Conservation (phyloP, 2,797 vertebrate species). For the Phrynocephalus guinanensis region DNA sequence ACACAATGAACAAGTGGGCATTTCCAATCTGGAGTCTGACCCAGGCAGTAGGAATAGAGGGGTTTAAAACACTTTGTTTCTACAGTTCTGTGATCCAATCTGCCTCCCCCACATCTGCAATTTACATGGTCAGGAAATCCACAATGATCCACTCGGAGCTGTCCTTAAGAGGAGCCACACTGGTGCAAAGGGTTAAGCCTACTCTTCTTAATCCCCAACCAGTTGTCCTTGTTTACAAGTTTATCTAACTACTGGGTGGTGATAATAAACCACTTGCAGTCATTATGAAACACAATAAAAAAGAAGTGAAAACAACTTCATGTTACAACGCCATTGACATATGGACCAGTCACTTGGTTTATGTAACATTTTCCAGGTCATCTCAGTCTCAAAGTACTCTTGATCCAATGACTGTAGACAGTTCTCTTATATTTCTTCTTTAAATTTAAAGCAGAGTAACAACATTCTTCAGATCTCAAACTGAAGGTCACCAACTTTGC, state of each 20-base stretch:
- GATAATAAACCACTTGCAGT: too few species aligned
- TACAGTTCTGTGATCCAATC: background rate
- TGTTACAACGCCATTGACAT: background rate
- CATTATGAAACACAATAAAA: too few species aligned
- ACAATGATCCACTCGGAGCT: background rate
- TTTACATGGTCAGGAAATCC: background rate
- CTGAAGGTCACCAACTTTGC: background rate
- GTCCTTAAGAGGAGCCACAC: background rate
- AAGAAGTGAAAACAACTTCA: too few species aligned
- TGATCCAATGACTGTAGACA: background rate
- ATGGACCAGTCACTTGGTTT: background rate
- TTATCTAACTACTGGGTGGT: too few species aligned
- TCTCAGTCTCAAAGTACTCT: background rate
- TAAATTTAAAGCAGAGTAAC: background rate
- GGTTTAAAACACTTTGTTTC: background rate
- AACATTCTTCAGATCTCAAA: background rate
- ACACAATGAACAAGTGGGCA: background rate
- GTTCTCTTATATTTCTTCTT: background rate
- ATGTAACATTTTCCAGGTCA: background rate
- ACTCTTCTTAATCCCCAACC: too few species aligned
- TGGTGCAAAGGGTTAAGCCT: too few species aligned
- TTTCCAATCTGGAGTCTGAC: background rate
- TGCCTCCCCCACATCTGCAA: too few species aligned
- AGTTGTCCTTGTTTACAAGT: too few species aligned
- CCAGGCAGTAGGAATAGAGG: background rate